A percentile compares a stretch with the other conserved stretches of the same genome.
Evolutionary conservation across 2,888 invertebrate species (phyloP).

Genomic region (Ecdyonurus torrentis): DNA sequence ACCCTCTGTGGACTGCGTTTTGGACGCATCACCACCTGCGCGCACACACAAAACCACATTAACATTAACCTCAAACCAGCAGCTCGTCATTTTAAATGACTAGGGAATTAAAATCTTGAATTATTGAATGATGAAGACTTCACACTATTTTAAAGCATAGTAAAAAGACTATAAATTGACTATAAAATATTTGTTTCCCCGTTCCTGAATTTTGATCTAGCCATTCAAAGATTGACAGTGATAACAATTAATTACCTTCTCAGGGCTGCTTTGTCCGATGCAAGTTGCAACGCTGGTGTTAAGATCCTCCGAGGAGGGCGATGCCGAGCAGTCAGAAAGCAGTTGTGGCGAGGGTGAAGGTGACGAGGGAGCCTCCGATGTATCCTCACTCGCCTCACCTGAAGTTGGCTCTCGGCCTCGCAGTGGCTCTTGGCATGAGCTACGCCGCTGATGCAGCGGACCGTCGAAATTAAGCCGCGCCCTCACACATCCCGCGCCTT

Average conservation of each 20-base stretch:
- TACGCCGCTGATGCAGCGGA: not conserved
- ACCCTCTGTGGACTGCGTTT: constrained; percentile 27
- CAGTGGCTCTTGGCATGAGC: not conserved
- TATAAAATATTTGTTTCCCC: too few relatives aligned
- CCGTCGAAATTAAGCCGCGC: not conserved
- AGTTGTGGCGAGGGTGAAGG: not conserved
- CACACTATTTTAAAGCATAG: too few relatives aligned
- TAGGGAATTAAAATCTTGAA: too few relatives aligned
- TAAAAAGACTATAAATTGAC: too few relatives aligned
- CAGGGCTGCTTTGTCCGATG: not conserved
- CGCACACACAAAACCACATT: too few relatives aligned
- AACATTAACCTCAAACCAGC: too few relatives aligned
- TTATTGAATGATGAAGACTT: too few relatives aligned
- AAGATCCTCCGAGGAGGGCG: constrained; percentile 44
- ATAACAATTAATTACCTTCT: too few relatives aligned
- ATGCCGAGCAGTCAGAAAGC: not conserved
- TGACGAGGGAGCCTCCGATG: not conserved
- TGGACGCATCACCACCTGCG: constrained; percentile 45
- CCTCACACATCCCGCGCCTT: not conserved
- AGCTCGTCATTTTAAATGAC: too few relatives aligned
- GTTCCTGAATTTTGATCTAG: too few relatives aligned
- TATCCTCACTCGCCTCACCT: not conserved
- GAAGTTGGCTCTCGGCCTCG: too few relatives aligned
- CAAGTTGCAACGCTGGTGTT: constrained; percentile 56
- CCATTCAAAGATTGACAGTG: too few relatives aligned